Conservation (phyloP, 2,797 vertebrate species). For the Limosa lapponica region DNA sequence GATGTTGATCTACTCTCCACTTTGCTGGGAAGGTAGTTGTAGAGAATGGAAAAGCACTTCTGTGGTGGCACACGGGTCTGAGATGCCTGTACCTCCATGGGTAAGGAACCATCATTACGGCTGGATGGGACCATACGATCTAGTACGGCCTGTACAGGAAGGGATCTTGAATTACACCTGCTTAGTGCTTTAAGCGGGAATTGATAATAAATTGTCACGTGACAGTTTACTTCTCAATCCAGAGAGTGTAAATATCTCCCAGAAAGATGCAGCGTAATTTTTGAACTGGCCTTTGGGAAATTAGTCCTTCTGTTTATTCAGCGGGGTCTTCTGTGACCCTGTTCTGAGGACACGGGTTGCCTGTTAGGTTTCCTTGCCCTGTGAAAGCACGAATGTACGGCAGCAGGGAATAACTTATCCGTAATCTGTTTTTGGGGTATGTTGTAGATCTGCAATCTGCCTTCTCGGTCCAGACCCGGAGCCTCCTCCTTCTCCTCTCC, state of each 20-base stretch:
- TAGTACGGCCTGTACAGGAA: neutral
- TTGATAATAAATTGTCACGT: neutral
- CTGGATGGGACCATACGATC: rapidly evolving
- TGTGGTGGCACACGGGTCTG: too few species aligned
- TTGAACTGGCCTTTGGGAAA: neutral
- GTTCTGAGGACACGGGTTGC: rapidly evolving
- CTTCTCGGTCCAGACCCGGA: neutral
- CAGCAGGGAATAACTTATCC: too few species aligned
- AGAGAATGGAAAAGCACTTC: rapidly evolving
- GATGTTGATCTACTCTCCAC: neutral
- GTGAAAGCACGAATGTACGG: neutral
- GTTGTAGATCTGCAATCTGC: rapidly evolving
- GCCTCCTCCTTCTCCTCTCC: neutral
- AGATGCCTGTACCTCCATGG: neutral
- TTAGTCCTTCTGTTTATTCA: neutral
- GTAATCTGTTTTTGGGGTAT: rapidly evolving
- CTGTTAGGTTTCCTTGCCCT: too few species aligned
- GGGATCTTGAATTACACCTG: neutral
- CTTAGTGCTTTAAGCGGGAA: neutral
- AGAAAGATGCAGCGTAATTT: neutral
- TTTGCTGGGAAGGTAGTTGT: neutral
- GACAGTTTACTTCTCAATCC: neutral
- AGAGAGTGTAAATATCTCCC: rapidly evolving
- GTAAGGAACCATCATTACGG: rapidly evolving
- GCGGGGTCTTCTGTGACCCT: neutral